Evolutionary conservation across 2,888 invertebrate genomes (phyloP), one percentile per base, ranked within the genome.

Genomic region (Cataglyphis rosenhaueri): DNA sequence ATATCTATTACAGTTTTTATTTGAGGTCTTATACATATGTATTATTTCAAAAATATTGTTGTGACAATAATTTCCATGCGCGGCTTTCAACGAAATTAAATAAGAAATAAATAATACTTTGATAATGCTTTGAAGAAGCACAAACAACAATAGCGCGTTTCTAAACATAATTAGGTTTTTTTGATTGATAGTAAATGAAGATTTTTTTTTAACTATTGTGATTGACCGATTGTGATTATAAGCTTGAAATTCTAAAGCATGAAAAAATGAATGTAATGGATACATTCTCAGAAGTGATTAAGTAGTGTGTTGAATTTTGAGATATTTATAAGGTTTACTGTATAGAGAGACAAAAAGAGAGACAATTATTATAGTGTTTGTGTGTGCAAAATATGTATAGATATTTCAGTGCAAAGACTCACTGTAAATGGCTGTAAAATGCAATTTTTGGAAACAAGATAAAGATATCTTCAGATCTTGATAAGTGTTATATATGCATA

Each of bases 301-400:
- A 87, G n/a, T 87, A 79, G 84, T 90, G 86, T 81, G 86, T 90
- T 91, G 85, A 89, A 87, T 88, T 90, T 90, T 87, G 82, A 87
- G 86, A 90, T 91, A 91, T 91, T 91, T 89, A 89, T 91, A 81
- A 87, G 85, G 76, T 78, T 82, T 79, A 84, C 52, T 83, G 64
- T 83, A 84, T 86, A 84, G 61, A 65, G 38, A 55, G 12, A 61
- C 8, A 18, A 10, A 10, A 8, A 55, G 12, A 29, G n/a, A 65
- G 44, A 48, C 78, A 73, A 61, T 86, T 70, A 82, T 86, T 85
- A 74, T 75, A 71, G 71, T 82, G 48, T 48, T 35, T 61, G 74
- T 35, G 68, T 41, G 12, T 76, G 85, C 21, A 44, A 82, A 81
- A 21, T 65, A 81, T 61, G 59, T 62, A 18, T 44, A 32, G 74